Evolutionary conservation across 1,140 invertebrate species (phyloP).

Genomic region (Pemphigus obesinymphae): DNA sequence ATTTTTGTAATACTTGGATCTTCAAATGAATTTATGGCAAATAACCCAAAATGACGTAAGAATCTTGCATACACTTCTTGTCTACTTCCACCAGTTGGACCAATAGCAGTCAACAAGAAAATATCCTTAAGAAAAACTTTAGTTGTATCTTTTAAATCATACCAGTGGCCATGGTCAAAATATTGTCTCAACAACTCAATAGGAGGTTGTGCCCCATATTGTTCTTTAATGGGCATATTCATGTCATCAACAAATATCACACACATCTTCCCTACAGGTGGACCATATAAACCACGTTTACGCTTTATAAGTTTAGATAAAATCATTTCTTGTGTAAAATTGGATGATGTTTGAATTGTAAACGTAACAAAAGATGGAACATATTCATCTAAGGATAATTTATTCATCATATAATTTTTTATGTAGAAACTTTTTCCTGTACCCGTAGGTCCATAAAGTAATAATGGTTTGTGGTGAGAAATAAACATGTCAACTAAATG

Average conservation of each 20-base stretch:
- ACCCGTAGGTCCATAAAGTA: constrained; percentile 89
- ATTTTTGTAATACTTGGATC: constrained; percentile 79
- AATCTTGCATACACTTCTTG: constrained; percentile 80
- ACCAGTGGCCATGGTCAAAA: constrained; percentile 86
- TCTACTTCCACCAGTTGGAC: constrained; percentile 80
- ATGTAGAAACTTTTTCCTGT: constrained; percentile 88
- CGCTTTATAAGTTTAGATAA: constrained; percentile 85
- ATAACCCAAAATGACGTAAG: constrained; percentile 79
- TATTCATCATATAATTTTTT: constrained; percentile 73
- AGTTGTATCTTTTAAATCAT: constrained; percentile 77
- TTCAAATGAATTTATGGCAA: constrained; percentile 79
- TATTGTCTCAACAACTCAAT: constrained; percentile 87
- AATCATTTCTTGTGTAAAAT: constrained; percentile 84
- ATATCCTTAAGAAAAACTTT: constrained; percentile 71
- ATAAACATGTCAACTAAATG: constrained; percentile 65
- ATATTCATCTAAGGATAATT: constrained; percentile 71
- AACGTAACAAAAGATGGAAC: constrained; percentile 85
- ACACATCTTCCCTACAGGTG: constrained; percentile 79
- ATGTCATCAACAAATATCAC: constrained; percentile 63
- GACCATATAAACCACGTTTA: constrained; percentile 89
- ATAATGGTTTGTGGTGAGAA: constrained; percentile 61
- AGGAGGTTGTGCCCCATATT: constrained; percentile 84
- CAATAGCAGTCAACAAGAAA: constrained; percentile 78
- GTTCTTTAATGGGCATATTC: constrained; percentile 80
- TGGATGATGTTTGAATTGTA: constrained; percentile 80